Percentiles rank a stretch among this genome's conserved stretches.
Evolutionary conservation across 2,888 invertebrate species (phyloP).

Genomic region (Tortrix viridana): DNA sequence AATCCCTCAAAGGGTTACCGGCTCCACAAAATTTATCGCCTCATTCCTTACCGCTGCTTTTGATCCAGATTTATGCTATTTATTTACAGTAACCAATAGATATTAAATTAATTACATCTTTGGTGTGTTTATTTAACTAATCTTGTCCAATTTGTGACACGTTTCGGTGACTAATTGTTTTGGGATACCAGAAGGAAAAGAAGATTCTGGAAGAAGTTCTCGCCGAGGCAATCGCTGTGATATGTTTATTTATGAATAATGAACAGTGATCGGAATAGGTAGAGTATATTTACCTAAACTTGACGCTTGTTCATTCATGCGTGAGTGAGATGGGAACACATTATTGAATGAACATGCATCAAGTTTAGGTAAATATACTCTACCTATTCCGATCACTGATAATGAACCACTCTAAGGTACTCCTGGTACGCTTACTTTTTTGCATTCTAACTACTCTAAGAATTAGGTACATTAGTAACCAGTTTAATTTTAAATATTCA

Average conservation of each 20-base stretch:
- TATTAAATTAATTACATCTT: conserved; percentile 22
- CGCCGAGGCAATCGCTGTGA: background rate
- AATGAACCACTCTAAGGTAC: background rate
- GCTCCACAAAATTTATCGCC: conserved; percentile 52
- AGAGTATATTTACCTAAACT: too few species aligned
- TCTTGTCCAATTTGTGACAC: conserved; percentile 11
- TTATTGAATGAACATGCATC: too few species aligned
- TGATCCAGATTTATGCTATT: conserved; percentile 35
- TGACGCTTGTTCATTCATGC: too few species aligned
- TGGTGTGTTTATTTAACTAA: conserved; percentile 22
- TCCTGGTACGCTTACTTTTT: background rate
- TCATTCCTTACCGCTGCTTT: conserved; percentile 28
- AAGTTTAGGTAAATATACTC: too few species aligned
- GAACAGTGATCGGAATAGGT: too few species aligned
- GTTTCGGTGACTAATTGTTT: background rate
- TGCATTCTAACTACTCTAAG: background rate
- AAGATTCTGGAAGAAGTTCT: background rate
- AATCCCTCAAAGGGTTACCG: conserved; percentile 56
- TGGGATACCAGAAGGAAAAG: background rate
- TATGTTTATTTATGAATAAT: background rate
- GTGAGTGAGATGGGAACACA: too few species aligned
- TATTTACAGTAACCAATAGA: conserved; percentile 28
- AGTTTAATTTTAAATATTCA: conserved; percentile 21
- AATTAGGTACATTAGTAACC: background rate
- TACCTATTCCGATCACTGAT: too few species aligned